phyloP scores from a whole-genome alignment of 2,888 invertebrate genomes.

The Agrenia bidenticulata region DNA sequence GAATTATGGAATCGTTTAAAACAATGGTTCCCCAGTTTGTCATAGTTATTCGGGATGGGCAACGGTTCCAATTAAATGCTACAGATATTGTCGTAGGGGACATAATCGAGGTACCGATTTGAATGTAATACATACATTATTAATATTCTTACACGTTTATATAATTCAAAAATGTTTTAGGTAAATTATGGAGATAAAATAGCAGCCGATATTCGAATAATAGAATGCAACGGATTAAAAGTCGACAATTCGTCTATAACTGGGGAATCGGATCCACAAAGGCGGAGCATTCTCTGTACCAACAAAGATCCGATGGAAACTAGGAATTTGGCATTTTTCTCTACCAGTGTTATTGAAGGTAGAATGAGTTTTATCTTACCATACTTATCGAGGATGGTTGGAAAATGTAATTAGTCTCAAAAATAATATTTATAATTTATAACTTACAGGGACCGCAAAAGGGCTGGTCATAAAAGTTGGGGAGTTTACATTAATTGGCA shows the following conservation, averaged over 20 bases:
- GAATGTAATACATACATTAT: not conserved
- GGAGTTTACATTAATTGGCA: conserved; percentile 4
- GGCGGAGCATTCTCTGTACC: conserved; percentile 9
- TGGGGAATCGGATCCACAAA: conserved; percentile 21
- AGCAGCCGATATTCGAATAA: conserved; percentile 16
- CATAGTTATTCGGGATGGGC: conserved; percentile 21
- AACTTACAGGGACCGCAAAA: conserved; percentile 4
- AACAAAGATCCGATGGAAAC: conserved; percentile 24
- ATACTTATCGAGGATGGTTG: too few species aligned
- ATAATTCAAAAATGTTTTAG: not conserved
- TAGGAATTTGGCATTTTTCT: conserved; percentile 24
- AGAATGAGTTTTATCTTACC: not conserved
- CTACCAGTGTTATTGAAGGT: conserved; percentile 23
- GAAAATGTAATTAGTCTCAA: not conserved
- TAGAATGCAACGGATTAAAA: conserved; percentile 21
- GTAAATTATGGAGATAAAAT: conserved; percentile 16
- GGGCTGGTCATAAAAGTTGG: conserved; percentile 24
- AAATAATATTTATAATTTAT: too few species aligned
- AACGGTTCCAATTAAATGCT: conserved; percentile 1
- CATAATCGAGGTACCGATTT: conserved; percentile 23
- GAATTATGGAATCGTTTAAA: conserved; percentile 25
- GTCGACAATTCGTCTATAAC: conserved; percentile 27
- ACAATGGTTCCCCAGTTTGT: conserved; percentile 19
- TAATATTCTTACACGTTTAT: not conserved
- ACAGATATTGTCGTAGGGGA: conserved; percentile 19